Percentiles rank a stretch among this genome's conserved stretches.
Evolutionary conservation across 2,888 invertebrate species (phyloP).

Genomic region (Idaea aversata): DNA sequence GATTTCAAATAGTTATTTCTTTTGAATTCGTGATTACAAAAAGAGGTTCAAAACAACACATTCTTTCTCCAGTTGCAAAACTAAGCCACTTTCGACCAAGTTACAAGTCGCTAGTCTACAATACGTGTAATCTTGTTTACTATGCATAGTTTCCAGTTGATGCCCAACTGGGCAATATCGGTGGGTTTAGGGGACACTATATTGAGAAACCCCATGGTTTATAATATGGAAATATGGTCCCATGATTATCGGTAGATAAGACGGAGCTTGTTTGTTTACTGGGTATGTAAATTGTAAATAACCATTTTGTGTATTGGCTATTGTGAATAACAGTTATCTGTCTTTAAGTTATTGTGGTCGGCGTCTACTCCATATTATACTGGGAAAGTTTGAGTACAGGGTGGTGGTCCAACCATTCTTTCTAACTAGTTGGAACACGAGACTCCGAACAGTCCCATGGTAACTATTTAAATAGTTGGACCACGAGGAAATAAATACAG

Average conservation of each 20-base stretch:
- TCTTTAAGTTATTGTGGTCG: neutral
- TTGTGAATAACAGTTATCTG: neutral
- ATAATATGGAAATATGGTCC: constrained; percentile 25
- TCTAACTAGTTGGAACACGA: too few species aligned
- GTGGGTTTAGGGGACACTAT: constrained; percentile 12
- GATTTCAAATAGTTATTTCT: too few species aligned
- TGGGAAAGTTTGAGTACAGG: neutral
- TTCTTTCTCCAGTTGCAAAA: neutral
- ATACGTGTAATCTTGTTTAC: constrained; percentile 23
- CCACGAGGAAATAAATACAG: too few species aligned
- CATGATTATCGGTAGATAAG: constrained; percentile 15
- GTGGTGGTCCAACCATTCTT: neutral
- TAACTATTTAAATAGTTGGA: too few species aligned
- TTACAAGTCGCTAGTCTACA: neutral
- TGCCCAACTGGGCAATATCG: constrained; percentile 23
- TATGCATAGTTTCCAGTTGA: constrained; percentile 30
- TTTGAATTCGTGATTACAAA: too few species aligned
- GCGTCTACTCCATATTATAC: neutral
- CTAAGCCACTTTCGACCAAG: neutral
- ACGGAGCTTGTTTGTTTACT: neutral
- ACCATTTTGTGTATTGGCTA: neutral
- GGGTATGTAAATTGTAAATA: neutral
- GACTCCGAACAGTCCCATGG: too few species aligned
- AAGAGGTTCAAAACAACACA: too few species aligned
- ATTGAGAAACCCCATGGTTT: constrained; percentile 17